A percentile compares a stretch with the other conserved stretches of the same genome.
phyloP scores from a whole-genome alignment of 2,888 invertebrate genomes.

The Eupithecia pulchellata region DNA sequence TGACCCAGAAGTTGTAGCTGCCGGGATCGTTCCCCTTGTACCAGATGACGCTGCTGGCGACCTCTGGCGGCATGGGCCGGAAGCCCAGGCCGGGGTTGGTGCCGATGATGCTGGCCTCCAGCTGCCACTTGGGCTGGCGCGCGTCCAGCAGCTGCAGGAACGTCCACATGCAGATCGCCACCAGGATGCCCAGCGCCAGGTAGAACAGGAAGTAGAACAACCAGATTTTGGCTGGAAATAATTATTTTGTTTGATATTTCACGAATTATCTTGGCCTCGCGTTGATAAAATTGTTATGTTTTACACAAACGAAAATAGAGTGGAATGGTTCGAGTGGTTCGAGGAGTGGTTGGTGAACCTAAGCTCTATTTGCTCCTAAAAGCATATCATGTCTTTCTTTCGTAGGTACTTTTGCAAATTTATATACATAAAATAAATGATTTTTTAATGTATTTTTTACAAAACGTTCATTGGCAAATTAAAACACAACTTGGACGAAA shows the following conservation, averaged over 20 bases:
- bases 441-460: no score
- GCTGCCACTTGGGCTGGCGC: constrained; percentile 95
- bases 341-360: no score
- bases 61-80: constrained; percentile 94
- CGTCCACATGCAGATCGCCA: constrained; percentile 97
- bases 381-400: not conserved
- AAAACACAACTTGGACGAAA: not conserved
- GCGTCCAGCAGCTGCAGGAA: constrained; percentile 96
- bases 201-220: constrained; percentile 98
- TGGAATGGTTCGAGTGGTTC: no score
- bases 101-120: constrained; percentile 94
- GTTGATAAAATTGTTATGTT: no score
- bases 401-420: no score
- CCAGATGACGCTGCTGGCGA: constrained; percentile 98
- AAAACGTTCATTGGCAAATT: no score
- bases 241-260: no score
- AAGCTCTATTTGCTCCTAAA: no score
- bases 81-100: constrained; percentile 98
- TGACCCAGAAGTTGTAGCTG: constrained; percentile 92
- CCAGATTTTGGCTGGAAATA: constrained; percentile 93
- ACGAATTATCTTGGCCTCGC: no score
- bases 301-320: not conserved
- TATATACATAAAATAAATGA: no score
- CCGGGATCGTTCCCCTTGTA: constrained; percentile 93
- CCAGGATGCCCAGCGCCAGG: constrained; percentile 94